These are phyloP conservation scores for Chloroceryle amazona DNA, from an alignment of 2,797 vertebrate genomes.

Conservation along the genomic window DNA sequence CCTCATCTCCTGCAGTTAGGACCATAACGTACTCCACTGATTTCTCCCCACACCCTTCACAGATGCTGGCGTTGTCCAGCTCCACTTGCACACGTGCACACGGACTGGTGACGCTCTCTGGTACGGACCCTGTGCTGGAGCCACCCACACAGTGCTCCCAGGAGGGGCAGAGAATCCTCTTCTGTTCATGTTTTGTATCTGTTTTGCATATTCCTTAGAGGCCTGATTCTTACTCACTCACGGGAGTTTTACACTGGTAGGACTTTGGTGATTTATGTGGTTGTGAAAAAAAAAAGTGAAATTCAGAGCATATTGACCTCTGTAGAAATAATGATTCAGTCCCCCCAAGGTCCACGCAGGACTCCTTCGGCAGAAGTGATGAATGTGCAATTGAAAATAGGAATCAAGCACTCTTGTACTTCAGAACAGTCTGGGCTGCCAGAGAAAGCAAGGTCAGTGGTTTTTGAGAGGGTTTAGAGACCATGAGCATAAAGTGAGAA, in stretches of 20 bases:
- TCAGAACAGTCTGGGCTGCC: not conserved
- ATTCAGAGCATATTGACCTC: not conserved
- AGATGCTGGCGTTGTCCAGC: not conserved
- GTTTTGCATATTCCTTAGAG: not conserved
- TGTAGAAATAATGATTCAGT: not conserved
- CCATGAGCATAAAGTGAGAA: not conserved
- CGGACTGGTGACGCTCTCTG: not conserved
- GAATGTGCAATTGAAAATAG: not conserved
- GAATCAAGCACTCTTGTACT: not conserved
- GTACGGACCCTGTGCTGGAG: not conserved
- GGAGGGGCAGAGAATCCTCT: not conserved
- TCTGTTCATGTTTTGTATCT: not conserved
- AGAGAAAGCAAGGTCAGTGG: not conserved
- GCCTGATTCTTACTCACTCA: not conserved
- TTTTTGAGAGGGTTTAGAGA: not conserved
- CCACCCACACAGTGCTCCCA: not conserved
- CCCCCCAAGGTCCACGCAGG: not conserved
- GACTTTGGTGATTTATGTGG: not conserved
- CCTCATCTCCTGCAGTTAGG: not conserved
- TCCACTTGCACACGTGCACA: no score
- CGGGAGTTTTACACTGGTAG: not conserved
- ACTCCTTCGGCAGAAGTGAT: not conserved
- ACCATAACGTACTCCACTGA: fast-evolving
- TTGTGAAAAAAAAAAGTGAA: not conserved
- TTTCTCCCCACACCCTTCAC: not conserved